A percentile compares a stretch with the other conserved stretches of the same genome.
Evolutionary conservation across 2,113 vertebrate species (phyloP).

Genomic region (Pogonocichla stellata): DNA sequence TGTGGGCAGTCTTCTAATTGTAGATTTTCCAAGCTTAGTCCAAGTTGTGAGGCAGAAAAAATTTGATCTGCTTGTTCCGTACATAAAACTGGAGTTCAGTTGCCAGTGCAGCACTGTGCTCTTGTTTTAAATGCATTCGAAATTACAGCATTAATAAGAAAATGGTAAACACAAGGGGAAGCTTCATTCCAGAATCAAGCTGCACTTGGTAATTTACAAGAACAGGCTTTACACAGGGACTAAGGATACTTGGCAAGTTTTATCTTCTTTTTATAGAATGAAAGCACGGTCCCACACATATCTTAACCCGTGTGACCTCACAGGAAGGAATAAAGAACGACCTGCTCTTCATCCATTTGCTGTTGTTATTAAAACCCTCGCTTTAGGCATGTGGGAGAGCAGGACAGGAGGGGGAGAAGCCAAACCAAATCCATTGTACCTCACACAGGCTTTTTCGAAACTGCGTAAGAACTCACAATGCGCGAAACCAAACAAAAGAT

Average conservation of each 20-base stretch:
- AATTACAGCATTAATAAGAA: not conserved
- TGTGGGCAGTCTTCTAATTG: not conserved
- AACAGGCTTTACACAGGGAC: not conserved
- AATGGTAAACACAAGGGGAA: not conserved
- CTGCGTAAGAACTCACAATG: slow-evolving; percentile 35
- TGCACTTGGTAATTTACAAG: not conserved
- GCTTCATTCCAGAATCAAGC: not conserved
- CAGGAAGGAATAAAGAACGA: not conserved
- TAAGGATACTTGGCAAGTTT: not conserved
- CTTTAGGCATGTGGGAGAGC: not conserved
- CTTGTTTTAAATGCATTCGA: not conserved
- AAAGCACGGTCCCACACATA: not conserved
- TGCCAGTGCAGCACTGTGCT: not conserved
- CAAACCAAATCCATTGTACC: not conserved
- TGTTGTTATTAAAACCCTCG: slow-evolving; percentile 48
- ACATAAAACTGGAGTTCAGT: not conserved
- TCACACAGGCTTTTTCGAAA: not conserved
- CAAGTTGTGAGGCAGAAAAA: not conserved
- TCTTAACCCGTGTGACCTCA: not conserved
- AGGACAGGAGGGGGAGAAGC: not conserved
- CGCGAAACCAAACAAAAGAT: slow-evolving; percentile 48
- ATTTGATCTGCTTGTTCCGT: not conserved
- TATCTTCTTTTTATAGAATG: not conserved
- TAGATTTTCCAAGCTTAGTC: not conserved
- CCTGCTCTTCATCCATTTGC: not conserved